Percentiles rank a stretch among this genome's conserved stretches.
These are phyloP conservation scores for Dendrolimus houi DNA, from an alignment of 2,888 invertebrate species.

Conservation along the genomic window DNA sequence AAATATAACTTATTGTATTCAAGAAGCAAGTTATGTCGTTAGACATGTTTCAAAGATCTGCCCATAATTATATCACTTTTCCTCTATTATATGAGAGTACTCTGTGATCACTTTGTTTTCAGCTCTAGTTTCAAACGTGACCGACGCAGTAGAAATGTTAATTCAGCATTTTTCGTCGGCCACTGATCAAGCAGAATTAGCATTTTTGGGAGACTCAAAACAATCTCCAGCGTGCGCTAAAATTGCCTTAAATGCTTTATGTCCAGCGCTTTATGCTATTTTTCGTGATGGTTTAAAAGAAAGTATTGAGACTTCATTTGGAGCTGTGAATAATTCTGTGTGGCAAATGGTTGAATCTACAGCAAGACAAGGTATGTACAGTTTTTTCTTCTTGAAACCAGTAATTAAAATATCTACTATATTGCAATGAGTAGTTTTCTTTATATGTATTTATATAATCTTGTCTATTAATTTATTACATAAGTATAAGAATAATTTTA, in stretches of 20 bases:
- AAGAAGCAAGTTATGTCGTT: background rate
- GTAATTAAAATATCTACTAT: background rate
- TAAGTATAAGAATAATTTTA: background rate
- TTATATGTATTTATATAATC: background rate
- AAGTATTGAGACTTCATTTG: constrained; percentile 88
- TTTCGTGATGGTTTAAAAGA: constrained; percentile 91
- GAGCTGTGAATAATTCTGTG: constrained; percentile 89
- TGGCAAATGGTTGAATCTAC: constrained; percentile 94
- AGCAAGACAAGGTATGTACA: constrained; percentile 82
- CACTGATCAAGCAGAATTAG: constrained; percentile 78
- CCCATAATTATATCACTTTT: no score
- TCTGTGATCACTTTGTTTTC: constrained; percentile 21
- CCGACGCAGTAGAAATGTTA: constrained; percentile 84
- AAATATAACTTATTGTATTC: no score
- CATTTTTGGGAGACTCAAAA: constrained; percentile 75
- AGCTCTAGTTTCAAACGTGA: constrained; percentile 84
- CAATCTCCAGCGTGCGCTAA: constrained; percentile 82
- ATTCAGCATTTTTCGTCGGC: constrained; percentile 82
- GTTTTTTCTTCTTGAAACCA: background rate
- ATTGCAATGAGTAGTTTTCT: background rate
- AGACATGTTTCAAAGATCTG: no score
- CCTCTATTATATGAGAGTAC: no score
- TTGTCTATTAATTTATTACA: no score
- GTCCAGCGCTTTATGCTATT: constrained; percentile 89
- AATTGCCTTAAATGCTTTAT: constrained; percentile 84